Percentiles rank a stretch among this genome's conserved stretches.
phyloP scores from a whole-genome alignment of 1,140 invertebrate genomes.

The Halesus radiatus region DNA sequence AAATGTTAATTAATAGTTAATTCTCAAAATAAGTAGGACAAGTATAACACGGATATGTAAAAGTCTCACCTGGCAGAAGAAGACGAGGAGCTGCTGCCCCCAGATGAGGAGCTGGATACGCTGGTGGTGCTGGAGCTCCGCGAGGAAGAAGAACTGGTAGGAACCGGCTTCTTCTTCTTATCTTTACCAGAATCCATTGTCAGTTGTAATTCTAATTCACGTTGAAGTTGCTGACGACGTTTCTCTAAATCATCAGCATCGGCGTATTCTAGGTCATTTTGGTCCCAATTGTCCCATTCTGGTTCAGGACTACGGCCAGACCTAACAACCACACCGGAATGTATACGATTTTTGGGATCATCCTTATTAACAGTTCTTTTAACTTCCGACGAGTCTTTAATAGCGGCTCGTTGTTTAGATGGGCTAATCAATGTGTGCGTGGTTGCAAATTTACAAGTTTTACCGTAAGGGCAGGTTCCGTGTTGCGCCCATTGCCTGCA shows the following conservation, averaged over 20 bases:
- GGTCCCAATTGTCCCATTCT: slow-evolving; percentile 83
- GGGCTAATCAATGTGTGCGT: slow-evolving; percentile 82
- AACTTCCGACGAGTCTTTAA: slow-evolving; percentile 74
- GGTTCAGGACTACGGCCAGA: slow-evolving; percentile 75
- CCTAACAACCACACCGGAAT: slow-evolving; percentile 76
- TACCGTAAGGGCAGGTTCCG: slow-evolving; percentile 81
- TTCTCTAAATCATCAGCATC: slow-evolving; percentile 86
- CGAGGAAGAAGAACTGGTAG: slow-evolving; percentile 77
- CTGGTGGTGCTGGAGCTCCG: slow-evolving; percentile 76
- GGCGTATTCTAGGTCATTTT: slow-evolving; percentile 84
- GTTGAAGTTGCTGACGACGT: slow-evolving; percentile 80
- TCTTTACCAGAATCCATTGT: slow-evolving; percentile 74
- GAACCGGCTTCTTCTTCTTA: slow-evolving; percentile 77
- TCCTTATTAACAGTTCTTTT: slow-evolving; percentile 72
- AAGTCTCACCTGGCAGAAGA: slow-evolving; percentile 65
- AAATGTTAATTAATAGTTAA: neutral
- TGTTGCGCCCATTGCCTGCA: slow-evolving; percentile 82
- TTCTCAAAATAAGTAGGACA: neutral
- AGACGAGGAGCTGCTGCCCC: slow-evolving; percentile 73
- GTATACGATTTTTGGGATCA: slow-evolving; percentile 74
- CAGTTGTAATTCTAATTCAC: slow-evolving; percentile 84
- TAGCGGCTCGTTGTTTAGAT: slow-evolving; percentile 78
- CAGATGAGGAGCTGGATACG: slow-evolving; percentile 73
- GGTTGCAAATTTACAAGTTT: slow-evolving; percentile 80
- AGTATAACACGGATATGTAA: neutral